Percentiles rank a stretch among this genome's conserved stretches.
These are phyloP conservation scores for Polia nebulosa DNA, from an alignment of 2,888 invertebrate genomes.

Conservation along the genomic window DNA sequence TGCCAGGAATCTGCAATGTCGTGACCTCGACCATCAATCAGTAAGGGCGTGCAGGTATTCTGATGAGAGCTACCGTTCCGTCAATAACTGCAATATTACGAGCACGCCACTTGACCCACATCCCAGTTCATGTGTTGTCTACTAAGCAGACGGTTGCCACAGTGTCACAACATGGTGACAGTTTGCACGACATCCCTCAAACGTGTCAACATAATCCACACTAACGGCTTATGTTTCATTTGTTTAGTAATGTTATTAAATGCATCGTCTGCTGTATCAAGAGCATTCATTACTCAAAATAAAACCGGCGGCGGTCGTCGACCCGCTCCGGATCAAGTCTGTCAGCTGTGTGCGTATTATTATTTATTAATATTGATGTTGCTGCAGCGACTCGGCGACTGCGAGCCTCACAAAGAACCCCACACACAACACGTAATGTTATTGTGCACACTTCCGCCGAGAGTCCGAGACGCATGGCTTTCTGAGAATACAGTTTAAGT, in stretches of 20 bases:
- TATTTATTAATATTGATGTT: constrained; percentile 35
- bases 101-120: not conserved
- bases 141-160: not conserved
- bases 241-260: not conserved
- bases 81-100: not conserved
- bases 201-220: not conserved
- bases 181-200: not conserved
- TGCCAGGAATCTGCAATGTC: constrained; percentile 24
- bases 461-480: not conserved
- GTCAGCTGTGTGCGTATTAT: constrained; percentile 30
- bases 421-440: constrained; percentile 16
- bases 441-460: constrained; percentile 35
- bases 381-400: not conserved
- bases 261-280: constrained; percentile 16
- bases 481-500: constrained; percentile 30
- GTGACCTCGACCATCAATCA: constrained; percentile 19
- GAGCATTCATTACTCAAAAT: constrained; percentile 22
- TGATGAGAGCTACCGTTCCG: not conserved
- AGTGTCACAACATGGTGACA: not conserved
- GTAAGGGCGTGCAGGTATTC: not conserved
- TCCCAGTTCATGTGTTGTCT: not conserved
- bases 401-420: not conserved
- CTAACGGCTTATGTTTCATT: not conserved
- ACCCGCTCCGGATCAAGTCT: constrained; percentile 27
- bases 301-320: constrained; percentile 20